These are phyloP conservation scores for Cephus nigrinus DNA, from an alignment of 2,888 invertebrate genomes.

Conservation along the genomic window DNA sequence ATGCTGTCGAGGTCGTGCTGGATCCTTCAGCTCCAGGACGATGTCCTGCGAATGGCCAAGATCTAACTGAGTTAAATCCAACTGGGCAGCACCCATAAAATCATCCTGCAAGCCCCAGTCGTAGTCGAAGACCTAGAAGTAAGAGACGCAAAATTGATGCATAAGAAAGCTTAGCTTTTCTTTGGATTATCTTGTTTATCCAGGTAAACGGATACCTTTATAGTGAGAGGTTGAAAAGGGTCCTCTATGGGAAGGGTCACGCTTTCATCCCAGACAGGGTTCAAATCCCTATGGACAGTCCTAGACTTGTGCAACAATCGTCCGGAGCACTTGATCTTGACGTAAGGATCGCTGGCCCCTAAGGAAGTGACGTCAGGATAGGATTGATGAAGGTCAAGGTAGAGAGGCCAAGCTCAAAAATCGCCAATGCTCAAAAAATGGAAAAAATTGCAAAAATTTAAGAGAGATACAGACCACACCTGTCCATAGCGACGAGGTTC, in stretches of 20 bases:
- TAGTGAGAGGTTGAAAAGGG: conserved; percentile 84
- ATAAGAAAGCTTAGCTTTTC: background rate
- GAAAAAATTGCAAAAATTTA: background rate
- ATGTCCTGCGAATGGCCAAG: conserved; percentile 82
- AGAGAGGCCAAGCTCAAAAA: background rate
- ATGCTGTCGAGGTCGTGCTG: conserved; percentile 74
- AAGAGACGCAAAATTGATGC: background rate
- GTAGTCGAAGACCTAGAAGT: conserved; percentile 88
- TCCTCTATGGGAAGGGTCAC: conserved; percentile 94
- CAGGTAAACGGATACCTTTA: conserved; percentile 72
- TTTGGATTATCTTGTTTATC: background rate
- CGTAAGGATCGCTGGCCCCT: conserved; percentile 98
- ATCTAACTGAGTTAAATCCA: conserved; percentile 88
- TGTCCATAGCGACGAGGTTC: conserved; percentile 93
- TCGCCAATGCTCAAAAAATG: background rate
- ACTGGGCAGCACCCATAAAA: conserved; percentile 92
- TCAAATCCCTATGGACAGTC: conserved; percentile 93
- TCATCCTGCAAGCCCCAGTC: conserved; percentile 98
- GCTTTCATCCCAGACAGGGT: conserved; percentile 98
- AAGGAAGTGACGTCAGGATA: conserved; percentile 62
- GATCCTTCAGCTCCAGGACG: conserved; percentile 82
- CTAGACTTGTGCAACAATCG: conserved; percentile 92
- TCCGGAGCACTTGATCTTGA: conserved; percentile 92
- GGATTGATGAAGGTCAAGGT: background rate
- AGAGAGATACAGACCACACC: conserved; percentile 77